Conservation (phyloP, 2,797 vertebrate genomes). For the Bryconaethiops microstoma region DNA sequence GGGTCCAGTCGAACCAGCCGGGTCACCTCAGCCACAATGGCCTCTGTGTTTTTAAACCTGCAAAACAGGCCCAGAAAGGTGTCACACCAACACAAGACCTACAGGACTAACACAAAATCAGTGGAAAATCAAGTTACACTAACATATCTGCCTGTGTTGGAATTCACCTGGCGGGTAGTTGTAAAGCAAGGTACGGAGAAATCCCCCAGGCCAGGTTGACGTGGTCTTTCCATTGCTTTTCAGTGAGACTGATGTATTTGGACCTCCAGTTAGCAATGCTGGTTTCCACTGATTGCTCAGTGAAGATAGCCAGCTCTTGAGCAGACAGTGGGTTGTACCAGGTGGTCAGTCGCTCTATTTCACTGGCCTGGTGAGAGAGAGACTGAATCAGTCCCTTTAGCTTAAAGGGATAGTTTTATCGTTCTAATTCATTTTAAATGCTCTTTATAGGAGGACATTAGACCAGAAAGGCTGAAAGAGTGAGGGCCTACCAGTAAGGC, state of each 20-base stretch:
- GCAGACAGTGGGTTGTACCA: constrained; percentile 97
- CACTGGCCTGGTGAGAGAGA: constrained; percentile 83
- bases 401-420: neutral
- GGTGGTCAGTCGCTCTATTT: constrained; percentile 92
- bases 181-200: constrained; percentile 91
- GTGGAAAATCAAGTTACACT: neutral
- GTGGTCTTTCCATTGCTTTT: constrained; percentile 98
- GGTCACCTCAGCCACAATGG: constrained; percentile 94
- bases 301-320: constrained; percentile 86
- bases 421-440: neutral
- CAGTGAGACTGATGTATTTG: constrained; percentile 93
- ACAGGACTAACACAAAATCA: neutral
- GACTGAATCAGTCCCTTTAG: neutral
- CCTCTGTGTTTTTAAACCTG: constrained; percentile 97
- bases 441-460: neutral
- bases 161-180: constrained; percentile 87
- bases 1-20: constrained; percentile 94
- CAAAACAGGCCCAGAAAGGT: neutral
- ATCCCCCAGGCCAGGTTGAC: constrained; percentile 97
- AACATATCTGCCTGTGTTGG: neutral
- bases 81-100: neutral
- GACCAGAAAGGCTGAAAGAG: neutral
- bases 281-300: constrained; percentile 92
- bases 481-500: constrained; percentile 84
- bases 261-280: constrained; percentile 97